A percentile compares a stretch with the other conserved stretches of the same genome.
Evolutionary conservation across 2,797 vertebrate genomes (phyloP).

Genomic region (Artibeus jamaicensis): DNA sequence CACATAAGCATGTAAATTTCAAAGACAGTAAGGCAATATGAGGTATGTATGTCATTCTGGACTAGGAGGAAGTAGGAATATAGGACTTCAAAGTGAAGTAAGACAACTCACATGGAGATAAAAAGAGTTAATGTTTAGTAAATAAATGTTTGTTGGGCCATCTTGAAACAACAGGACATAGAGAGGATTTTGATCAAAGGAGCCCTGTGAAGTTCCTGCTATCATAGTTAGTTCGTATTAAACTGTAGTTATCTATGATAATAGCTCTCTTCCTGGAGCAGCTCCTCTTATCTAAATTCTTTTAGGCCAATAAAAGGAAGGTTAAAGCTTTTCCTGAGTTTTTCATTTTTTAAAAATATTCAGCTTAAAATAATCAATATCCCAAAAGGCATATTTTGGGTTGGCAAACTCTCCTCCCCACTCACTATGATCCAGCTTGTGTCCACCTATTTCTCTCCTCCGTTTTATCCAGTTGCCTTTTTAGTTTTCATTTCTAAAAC

Average conservation of each 20-base stretch:
- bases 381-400: neutral
- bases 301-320: neutral
- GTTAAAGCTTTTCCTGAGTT: neutral
- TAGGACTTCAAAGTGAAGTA: neutral
- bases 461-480: neutral
- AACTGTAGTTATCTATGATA: neutral
- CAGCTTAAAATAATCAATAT: neutral
- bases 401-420: neutral
- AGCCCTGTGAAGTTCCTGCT: neutral
- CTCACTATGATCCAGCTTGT: neutral
- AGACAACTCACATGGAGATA: neutral
- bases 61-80: neutral
- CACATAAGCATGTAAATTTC: neutral
- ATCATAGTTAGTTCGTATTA: neutral
- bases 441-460: neutral
- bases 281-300: neutral
- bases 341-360: neutral
- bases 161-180: neutral
- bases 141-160: neutral
- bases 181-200: neutral
- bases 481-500: conserved; percentile 12
- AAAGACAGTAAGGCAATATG: neutral
- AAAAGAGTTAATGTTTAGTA: neutral
- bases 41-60: neutral
- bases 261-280: neutral